phyloP scores from a whole-genome alignment of 2,888 invertebrate species.

The Listrodromus nycthemerus region DNA sequence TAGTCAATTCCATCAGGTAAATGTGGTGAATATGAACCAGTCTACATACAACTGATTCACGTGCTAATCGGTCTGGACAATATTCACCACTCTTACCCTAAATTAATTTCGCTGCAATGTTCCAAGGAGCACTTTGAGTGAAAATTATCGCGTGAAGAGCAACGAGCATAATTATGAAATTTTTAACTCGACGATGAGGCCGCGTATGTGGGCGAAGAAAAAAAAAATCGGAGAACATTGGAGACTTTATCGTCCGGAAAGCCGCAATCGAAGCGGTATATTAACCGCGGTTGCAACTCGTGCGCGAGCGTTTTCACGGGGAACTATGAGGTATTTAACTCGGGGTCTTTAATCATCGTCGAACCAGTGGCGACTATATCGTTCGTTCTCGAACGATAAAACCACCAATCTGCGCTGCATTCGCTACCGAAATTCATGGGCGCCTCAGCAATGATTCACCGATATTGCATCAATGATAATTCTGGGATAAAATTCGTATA shows the following conservation, averaged over 20 bases:
- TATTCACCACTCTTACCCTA: too few relatives aligned
- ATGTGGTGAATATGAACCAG: too few relatives aligned
- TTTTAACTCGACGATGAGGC: background rate
- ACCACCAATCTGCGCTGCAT: too few relatives aligned
- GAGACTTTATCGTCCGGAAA: conserved; percentile 24
- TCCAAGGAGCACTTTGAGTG: background rate
- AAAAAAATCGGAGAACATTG: background rate
- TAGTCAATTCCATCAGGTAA: too few relatives aligned
- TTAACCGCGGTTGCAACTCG: conserved; percentile 1
- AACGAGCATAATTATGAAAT: background rate
- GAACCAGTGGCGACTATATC: conserved; percentile 10
- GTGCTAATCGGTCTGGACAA: too few relatives aligned
- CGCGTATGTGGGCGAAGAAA: background rate
- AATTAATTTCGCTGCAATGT: background rate
- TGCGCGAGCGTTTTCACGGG: background rate
- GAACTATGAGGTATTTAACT: conserved; percentile 5
- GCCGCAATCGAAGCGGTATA: conserved; percentile 15
- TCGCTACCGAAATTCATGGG: conserved; percentile 14
- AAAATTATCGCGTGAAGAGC: background rate
- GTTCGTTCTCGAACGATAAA: background rate
- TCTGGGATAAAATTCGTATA: background rate
- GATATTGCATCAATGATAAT: background rate
- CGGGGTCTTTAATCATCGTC: conserved; percentile 22
- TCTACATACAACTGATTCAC: too few relatives aligned
- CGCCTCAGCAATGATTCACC: background rate